phyloP scores from a whole-genome alignment of 2,113 vertebrate species.

The Ammodramus savannarum region DNA sequence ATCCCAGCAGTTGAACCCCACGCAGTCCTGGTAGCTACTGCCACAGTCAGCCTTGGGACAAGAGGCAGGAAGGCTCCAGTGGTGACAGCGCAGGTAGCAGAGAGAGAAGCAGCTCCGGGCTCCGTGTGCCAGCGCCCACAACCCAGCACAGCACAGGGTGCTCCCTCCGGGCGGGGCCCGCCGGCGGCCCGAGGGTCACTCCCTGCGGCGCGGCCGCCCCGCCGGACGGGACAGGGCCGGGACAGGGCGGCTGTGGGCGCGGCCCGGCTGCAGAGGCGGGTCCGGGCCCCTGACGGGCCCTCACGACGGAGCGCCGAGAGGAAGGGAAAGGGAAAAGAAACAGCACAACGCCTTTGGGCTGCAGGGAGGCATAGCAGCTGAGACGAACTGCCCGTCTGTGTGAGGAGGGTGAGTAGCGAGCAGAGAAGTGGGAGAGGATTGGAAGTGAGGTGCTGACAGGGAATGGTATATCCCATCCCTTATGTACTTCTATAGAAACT shows the following conservation, averaged over 20 bases:
- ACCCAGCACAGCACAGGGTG: fast-evolving
- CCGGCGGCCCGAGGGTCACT: fast-evolving
- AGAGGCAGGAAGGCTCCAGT: not conserved
- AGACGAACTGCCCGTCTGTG: not conserved
- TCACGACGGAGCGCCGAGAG: no score
- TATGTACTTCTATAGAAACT: fast-evolving
- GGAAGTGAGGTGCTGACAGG: not conserved
- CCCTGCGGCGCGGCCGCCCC: fast-evolving
- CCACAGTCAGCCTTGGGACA: no score
- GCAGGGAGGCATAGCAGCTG: not conserved
- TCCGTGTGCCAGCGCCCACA: not conserved
- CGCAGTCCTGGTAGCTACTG: fast-evolving
- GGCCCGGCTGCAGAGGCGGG: not conserved
- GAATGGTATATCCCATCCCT: not conserved
- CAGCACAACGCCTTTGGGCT: fast-evolving
- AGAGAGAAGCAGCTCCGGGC: not conserved
- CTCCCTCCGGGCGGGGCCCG: not conserved
- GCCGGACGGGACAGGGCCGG: no score
- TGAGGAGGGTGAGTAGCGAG: not conserved
- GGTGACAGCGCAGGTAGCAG: not conserved
- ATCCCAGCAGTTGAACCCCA: not conserved
- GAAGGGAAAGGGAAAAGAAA: fast-evolving
- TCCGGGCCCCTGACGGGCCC: fast-evolving
- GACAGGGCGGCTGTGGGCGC: fast-evolving
- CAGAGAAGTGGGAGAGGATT: not conserved